Conservation (phyloP, 2,888 invertebrate genomes). For the Amphipyra tragopoginis region DNA sequence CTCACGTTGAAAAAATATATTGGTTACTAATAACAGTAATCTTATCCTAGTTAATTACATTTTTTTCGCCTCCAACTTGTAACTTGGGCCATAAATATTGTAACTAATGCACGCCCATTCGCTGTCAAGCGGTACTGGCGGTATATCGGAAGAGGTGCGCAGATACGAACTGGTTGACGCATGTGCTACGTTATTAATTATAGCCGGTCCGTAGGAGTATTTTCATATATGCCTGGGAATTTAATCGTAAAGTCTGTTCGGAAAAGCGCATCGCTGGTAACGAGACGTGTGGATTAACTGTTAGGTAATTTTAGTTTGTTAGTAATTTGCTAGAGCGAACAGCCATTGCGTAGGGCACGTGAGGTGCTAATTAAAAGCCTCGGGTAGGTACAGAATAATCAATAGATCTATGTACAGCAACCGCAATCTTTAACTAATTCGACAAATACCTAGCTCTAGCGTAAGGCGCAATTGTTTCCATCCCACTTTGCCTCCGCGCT, state of each 20-base stretch:
- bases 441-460: no score
- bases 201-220: slow-evolving; percentile 63
- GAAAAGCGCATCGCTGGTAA: slow-evolving; percentile 41
- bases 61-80: slow-evolving; percentile 59
- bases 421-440: no score
- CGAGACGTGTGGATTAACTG: slow-evolving; percentile 28
- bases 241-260: slow-evolving; percentile 57
- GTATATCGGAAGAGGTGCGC: slow-evolving; percentile 72
- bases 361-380: no score
- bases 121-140: slow-evolving; percentile 70
- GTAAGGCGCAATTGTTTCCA: no score
- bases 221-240: slow-evolving; percentile 68
- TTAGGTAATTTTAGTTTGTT: slow-evolving; percentile 11
- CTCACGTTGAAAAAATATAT: slow-evolving; percentile 46
- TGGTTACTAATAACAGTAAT: slow-evolving; percentile 54
- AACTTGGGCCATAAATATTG: slow-evolving; percentile 52
- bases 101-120: slow-evolving; percentile 76
- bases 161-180: slow-evolving; percentile 75
- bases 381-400: no score
- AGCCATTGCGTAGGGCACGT: no score
- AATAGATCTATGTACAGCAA: no score
- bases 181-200: slow-evolving; percentile 71
- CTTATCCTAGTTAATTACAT: slow-evolving; percentile 50
- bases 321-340: slow-evolving; percentile 3
- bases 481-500: no score